Base-by-base conservation (phyloP, 2,888 invertebrate genomes). In the Lithophane semibrunnea region DNA sequence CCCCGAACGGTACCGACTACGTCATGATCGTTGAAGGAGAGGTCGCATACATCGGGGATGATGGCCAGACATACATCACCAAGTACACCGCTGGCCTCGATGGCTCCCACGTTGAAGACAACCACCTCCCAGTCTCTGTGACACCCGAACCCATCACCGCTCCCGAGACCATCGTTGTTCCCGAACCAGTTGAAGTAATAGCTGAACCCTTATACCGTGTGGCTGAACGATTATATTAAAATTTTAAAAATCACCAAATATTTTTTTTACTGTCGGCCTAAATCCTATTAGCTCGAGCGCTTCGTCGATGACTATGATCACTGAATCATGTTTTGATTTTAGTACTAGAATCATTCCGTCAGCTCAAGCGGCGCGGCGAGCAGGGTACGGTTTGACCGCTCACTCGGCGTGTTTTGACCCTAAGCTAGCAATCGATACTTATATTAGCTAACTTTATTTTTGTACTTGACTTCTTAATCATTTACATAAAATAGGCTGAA, bases 11-110 rank as follows among this genome's bases (percentile, higher is more conserved):
- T 7, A 85, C 80, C 8, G 91, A 86, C 3, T 88, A 92, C 64
- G 94, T 93, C 12, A 90, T 94, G 52, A 87, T 93, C 13, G 80
- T 90, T 2, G 94, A 94, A 73, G 94, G 94, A 4, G 92, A 94
- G 82, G 91, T 92, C 56, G 91, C 92, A 21, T 95, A 90, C 88
- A 87, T 93, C 9, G 92, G 93, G 0, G 91, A 92, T 24, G 94
- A 94, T 69, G 95, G 94, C 63, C 89, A 93, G 83, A 91, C 89
- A n/a, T 94, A 94, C 87, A 84, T 92, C 65, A 93, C 93, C 3
- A 5, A 92, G 80, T 95, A 93, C 85, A 88, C 87, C 12, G 92
- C 95, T 0, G 94, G 93, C 2, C 85, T 92, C 12, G 91, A 94
- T 60, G 95, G 95, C 9, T 82, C 80, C 61, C 91, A 91, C 29